These are phyloP conservation scores for Echinops telfairi DNA, from an alignment of 2,113 vertebrate genomes.

Conservation along the genomic window DNA sequence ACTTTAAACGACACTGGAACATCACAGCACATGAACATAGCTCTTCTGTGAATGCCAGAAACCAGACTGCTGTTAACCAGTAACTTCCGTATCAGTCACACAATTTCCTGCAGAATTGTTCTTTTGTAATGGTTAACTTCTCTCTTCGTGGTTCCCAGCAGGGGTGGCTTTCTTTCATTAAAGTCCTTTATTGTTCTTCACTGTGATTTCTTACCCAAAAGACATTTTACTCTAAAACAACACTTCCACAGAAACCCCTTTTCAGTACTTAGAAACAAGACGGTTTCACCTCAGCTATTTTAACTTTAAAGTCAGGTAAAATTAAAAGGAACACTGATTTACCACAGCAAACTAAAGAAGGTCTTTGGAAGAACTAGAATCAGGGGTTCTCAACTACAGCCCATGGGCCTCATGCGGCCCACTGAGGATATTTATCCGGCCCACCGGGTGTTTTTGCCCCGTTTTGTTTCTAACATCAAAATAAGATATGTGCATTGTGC, in stretches of 20 bases:
- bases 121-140: constrained; percentile 81
- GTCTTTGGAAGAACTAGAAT: background rate
- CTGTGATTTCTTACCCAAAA: constrained; percentile 15
- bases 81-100: constrained; percentile 76
- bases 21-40: constrained; percentile 22
- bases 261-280: background rate
- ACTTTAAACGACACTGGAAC: constrained; percentile 18
- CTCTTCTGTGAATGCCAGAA: constrained; percentile 54
- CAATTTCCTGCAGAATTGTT: constrained; percentile 68
- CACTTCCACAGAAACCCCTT: background rate
- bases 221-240: constrained; percentile 32
- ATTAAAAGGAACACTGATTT: background rate
- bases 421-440: too few species aligned
- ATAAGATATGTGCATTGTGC: too few species aligned
- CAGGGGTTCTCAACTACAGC: too few species aligned
- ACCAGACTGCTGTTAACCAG: constrained; percentile 71
- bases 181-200: constrained; percentile 48
- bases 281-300: background rate
- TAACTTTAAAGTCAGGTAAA: background rate
- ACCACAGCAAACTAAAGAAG: background rate
- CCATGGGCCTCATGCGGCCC: too few species aligned
- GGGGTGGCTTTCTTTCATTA: constrained; percentile 66
- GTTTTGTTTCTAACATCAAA: too few species aligned
- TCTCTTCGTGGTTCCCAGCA: constrained; percentile 56
- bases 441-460: too few species aligned